phyloP scores from a whole-genome alignment of 2,113 vertebrate genomes.

The Seriola dumerili region DNA sequence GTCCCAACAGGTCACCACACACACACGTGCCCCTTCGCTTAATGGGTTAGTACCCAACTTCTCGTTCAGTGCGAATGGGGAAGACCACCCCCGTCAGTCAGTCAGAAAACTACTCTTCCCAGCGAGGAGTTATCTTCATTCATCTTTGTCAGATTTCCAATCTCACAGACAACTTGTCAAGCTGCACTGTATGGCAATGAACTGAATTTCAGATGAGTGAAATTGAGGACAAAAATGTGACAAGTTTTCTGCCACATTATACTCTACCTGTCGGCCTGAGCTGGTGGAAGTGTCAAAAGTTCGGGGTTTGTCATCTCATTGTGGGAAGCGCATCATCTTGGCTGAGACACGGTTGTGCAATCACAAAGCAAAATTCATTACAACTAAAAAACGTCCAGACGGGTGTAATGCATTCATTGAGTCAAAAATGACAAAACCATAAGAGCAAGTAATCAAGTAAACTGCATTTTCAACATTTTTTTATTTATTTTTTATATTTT shows the following conservation, averaged over 20 bases:
- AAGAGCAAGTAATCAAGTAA: conserved; percentile 17
- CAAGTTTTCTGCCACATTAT: background rate
- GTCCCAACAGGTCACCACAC: conserved; percentile 63
- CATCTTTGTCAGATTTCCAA: conserved; percentile 58
- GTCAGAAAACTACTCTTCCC: conserved; percentile 27
- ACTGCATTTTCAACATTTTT: conserved; percentile 18
- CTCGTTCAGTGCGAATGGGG: conserved; percentile 17
- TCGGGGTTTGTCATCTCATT: background rate
- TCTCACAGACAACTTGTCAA: conserved; percentile 36
- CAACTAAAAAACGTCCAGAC: background rate
- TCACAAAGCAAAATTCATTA: conserved; percentile 7
- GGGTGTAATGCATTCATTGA: conserved; percentile 7
- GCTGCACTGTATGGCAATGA: conserved; percentile 31
- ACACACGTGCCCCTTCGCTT: conserved; percentile 23
- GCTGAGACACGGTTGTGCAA: conserved; percentile 14
- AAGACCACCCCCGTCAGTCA: conserved; percentile 41
- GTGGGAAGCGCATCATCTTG: background rate
- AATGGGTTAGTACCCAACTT: conserved; percentile 45
- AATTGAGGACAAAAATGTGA: conserved; percentile 33
- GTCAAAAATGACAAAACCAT: conserved; percentile 1
- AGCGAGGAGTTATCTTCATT: conserved; percentile 29
- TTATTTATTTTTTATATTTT: background rate
- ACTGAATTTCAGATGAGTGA: conserved; percentile 44
- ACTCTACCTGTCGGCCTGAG: conserved; percentile 20
- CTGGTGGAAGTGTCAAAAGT: background rate